Evolutionary conservation across 2,888 invertebrate genomes (phyloP), one percentile per base, ranked within the genome.

Genomic region (Parelbella ahira): DNA sequence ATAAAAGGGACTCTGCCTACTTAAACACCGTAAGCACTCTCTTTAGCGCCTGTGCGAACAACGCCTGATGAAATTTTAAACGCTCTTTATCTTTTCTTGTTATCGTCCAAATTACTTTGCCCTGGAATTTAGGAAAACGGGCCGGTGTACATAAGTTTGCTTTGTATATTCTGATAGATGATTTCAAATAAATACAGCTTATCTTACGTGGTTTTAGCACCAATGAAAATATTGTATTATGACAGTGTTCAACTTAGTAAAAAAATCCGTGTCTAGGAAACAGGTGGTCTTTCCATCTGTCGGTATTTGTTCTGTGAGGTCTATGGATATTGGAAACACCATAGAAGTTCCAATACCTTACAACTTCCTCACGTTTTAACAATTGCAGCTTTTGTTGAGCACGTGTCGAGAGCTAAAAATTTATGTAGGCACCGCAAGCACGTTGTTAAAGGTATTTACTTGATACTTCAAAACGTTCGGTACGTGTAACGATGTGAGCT

Each of bases 1-100:
- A 56, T 68, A 69, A 71, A 76, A 70, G 62, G 69, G 58, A 62
- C 68, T 69, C 68, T 63, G 68, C 72, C 69, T 75, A 55, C 66
- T 78, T 77, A 73, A 76, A 77, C 62, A 62, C 63, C 50, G 59
- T 53, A 56, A 73, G 62, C 56, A 61, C 63, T 64, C 54, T 62
- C 59, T 54, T 53, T 59, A 61, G 68, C 68, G 60, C 68, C 60
- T 64, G 55, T 62, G 61, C 67, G 63, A 68, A 72, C 66, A 43
- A 68, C 59, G 49, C 51, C 54, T 53, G 62, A 68, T 72, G 60
- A 73, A 71, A 72, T 63, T 71, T 69, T 71, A 66, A 77, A 74
- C 63, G 63, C 50, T 50, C 62, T 66, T 70, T 68, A 64, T 60
- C 55, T 70, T 68, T 63, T 60, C 55, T 58, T 50, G 51, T 53